Percentiles rank a stretch among this genome's conserved stretches.
phyloP scores from a whole-genome alignment of 2,797 vertebrate species.

The Crax fasciolata region DNA sequence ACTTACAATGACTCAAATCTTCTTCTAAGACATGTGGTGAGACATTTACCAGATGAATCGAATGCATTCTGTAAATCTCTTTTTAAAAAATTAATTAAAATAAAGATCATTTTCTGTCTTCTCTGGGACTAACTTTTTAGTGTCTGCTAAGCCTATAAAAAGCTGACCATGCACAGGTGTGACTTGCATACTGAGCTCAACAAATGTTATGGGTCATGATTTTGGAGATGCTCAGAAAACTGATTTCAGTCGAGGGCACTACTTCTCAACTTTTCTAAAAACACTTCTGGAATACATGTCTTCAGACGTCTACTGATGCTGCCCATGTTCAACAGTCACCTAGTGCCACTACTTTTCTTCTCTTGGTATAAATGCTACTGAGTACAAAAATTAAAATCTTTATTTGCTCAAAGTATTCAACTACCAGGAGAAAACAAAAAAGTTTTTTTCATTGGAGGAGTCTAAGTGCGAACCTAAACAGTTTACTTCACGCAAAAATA shows the following conservation, averaged over 20 bases:
- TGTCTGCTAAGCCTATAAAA: background rate
- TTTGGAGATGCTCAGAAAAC: background rate
- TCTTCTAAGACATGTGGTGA: background rate
- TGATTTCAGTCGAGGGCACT: background rate
- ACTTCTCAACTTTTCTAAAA: background rate
- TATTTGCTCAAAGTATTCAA: background rate
- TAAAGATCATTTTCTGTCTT: background rate
- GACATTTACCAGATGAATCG: background rate
- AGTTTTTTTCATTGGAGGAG: background rate
- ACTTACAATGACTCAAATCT: background rate
- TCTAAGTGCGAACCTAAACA: background rate
- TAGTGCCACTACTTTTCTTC: background rate
- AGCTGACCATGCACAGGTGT: background rate
- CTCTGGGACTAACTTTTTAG: background rate
- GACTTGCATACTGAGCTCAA: background rate
- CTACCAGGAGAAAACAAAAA: background rate
- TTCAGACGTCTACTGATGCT: background rate
- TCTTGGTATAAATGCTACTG: background rate
- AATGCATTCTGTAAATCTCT: background rate
- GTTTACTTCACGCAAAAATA: background rate
- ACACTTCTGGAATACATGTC: background rate
- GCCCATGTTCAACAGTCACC: rapidly evolving
- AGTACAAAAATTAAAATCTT: background rate
- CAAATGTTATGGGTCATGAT: background rate
- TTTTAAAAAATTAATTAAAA: background rate